Evolutionary conservation across 2,888 invertebrate species (phyloP), one percentile per base, ranked within the genome.

Genomic region (Pterostichus niger): DNA sequence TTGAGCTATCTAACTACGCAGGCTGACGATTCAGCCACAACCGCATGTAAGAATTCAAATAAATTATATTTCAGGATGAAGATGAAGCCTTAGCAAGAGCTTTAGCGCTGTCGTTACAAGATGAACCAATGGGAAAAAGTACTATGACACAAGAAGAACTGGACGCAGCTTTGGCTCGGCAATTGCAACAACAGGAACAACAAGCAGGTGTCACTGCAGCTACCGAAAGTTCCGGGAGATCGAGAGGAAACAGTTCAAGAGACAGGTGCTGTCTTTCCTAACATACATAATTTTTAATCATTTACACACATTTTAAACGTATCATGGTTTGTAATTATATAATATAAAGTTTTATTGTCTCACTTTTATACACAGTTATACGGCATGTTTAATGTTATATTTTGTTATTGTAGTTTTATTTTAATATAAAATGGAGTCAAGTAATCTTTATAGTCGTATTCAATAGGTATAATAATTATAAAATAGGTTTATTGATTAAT

Each of bases 31-130:
- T 24, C 24, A 24, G 24, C 24, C 24, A 24, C 24, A 24, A 24
- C 24, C 24, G 24, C 24, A 3, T 24, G 24, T 24, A 24, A 24
- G 24, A 24, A 24, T 24, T 24, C 24, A 24, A 40, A 3, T 40
- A 7, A 40, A 40, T 7, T 40, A 1, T 7, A 40, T 40, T 89
- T 13, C 87, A 93, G 94, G 94, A 94, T 85, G 98, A 98, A 91
- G 98, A 98, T 88, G 98, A 98, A 89, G 98, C 97, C 0, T 89
- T 98, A 78, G 97, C 97, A 0, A 93, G 93, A 86, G 98, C 98
- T 0, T 90, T 98, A 24, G 95, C 96, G 3, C 90, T 95, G 11
- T 97, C 97, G 0, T 90, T 96, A 89, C 92, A 93, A 88, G 93
- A 93, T 76, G 92, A 93, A 54, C 88, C 90, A 44, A 86, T 84